A percentile compares a stretch with the other conserved stretches of the same genome.
Evolutionary conservation across 2,888 invertebrate species (phyloP).

Genomic region (Napeogenes inachia): DNA sequence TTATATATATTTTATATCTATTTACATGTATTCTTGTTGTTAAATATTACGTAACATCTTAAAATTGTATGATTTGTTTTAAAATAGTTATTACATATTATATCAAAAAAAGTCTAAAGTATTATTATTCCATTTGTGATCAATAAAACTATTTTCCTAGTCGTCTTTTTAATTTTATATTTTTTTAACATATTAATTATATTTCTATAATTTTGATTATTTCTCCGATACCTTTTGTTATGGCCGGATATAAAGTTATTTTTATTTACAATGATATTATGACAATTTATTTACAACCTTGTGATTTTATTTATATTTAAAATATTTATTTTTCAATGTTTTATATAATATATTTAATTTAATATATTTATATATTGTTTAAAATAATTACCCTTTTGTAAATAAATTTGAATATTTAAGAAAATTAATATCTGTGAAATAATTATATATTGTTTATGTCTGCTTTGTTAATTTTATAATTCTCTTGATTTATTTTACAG

Average conservation of each 20-base stretch:
- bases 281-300: too few relatives aligned
- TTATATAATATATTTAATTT: not conserved
- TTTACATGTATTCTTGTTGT: not conserved
- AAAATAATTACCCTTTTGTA: not conserved
- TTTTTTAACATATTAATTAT: not conserved
- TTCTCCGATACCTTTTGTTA: too few relatives aligned
- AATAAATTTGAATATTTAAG: conserved; percentile 7
- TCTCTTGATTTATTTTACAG: conserved; percentile 26
- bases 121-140: not conserved
- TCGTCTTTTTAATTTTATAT: not conserved
- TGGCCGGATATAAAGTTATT: too few relatives aligned
- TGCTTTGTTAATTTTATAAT: conserved; percentile 28
- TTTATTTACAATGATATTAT: too few relatives aligned
- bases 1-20: not conserved
- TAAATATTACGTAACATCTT: not conserved
- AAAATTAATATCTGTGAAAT: conserved; percentile 16
- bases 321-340: not conserved
- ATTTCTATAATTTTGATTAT: not conserved
- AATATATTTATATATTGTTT: not conserved
- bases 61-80: too few relatives aligned
- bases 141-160: not conserved
- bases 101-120: too few relatives aligned
- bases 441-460: conserved; percentile 21
- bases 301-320: not conserved
- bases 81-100: too few relatives aligned